These are phyloP conservation scores for Microtus ochrogaster DNA, from an alignment of 2,113 vertebrate species.

Conservation along the genomic window DNA sequence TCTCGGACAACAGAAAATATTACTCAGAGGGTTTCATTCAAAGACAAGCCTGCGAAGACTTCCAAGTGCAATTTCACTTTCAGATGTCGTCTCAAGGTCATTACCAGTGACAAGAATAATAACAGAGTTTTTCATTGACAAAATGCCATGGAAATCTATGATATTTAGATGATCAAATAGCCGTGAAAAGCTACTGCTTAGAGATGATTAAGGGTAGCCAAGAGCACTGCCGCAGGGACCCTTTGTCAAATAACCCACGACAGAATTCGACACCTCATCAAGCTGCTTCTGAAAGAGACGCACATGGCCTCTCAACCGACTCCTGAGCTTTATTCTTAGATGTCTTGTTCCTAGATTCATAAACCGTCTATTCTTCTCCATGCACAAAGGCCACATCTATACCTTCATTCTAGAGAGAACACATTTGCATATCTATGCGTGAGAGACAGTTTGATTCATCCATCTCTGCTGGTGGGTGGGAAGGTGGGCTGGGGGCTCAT, in stretches of 20 bases:
- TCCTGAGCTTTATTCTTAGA: not conserved
- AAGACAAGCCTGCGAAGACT: not conserved
- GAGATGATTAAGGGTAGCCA: conserved; percentile 10
- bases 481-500: not conserved
- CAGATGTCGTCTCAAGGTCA: conserved; percentile 46
- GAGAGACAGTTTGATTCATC: not conserved
- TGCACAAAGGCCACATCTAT: not conserved
- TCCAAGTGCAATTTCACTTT: not conserved
- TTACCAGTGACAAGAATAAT: conserved; percentile 51
- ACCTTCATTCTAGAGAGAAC: not conserved
- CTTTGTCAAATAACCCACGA: not conserved
- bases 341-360: not conserved
- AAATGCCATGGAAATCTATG: not conserved
- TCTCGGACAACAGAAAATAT: not conserved
- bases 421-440: not conserved
- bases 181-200: conserved; percentile 22
- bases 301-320: not conserved
- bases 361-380: not conserved
- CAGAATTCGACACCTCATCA: not conserved
- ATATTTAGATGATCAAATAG: conserved; percentile 30
- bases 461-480: not conserved
- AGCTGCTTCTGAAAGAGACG: not conserved
- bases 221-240: conserved; percentile 18
- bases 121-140: conserved; percentile 34
- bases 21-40: conserved; percentile 41